phyloP scores from a whole-genome alignment of 2,888 invertebrate species.

The Nasonovia ribisnigri region DNA sequence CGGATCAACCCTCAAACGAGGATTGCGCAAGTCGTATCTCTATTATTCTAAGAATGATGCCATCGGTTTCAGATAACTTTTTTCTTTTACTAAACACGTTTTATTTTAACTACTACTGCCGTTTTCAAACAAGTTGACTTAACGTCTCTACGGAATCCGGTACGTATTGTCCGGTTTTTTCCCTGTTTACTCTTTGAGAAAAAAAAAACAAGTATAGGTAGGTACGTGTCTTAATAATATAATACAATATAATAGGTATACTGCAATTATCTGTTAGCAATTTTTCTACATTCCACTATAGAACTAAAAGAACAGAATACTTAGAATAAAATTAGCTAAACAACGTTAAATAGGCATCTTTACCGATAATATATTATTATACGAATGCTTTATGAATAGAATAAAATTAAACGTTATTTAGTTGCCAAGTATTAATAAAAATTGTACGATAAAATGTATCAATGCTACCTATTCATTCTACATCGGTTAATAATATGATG shows the following conservation, averaged over 20 bases:
- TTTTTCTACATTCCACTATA: slow-evolving; percentile 4
- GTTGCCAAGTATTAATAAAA: not conserved
- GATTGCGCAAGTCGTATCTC: not conserved
- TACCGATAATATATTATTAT: not conserved
- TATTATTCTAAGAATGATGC: slow-evolving; percentile 11
- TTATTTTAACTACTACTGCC: not conserved
- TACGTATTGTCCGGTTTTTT: slow-evolving; percentile 44
- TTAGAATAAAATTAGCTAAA: slow-evolving; percentile 7
- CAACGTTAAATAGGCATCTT: not conserved
- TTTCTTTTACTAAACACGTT: slow-evolving; percentile 7
- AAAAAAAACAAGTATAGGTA: not conserved
- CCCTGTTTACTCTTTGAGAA: not conserved
- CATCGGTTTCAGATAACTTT: not conserved
- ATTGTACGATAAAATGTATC: not conserved
- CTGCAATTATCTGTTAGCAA: not conserved
- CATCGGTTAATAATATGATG: not conserved
- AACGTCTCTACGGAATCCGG: slow-evolving; percentile 35
- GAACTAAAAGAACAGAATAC: not conserved
- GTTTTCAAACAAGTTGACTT: slow-evolving; percentile 32
- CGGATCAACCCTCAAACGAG: slow-evolving; percentile 25
- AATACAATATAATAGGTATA: not conserved
- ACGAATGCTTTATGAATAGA: not conserved
- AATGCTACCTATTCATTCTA: not conserved
- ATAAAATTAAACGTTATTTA: not conserved
- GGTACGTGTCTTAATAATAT: slow-evolving; percentile 27